Percentiles rank a stretch among this genome's conserved stretches.
Evolutionary conservation across 2,113 vertebrate genomes (phyloP).

Genomic region (Cinclus cinclus): DNA sequence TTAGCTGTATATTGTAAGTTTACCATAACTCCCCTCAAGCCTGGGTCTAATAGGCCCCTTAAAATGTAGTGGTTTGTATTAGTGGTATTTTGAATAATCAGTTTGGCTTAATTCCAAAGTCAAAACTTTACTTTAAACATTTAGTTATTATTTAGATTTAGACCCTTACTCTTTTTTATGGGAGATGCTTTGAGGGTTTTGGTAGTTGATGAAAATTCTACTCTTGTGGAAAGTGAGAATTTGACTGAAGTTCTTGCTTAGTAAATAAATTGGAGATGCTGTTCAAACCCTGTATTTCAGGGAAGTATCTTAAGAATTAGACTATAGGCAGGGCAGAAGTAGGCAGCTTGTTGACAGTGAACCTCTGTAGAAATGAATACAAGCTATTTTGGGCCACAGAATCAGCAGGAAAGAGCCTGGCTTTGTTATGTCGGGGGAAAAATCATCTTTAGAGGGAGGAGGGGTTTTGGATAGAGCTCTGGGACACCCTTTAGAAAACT

Average conservation of each 20-base stretch:
- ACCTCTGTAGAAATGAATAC: not conserved
- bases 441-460: not conserved
- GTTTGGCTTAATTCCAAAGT: not conserved
- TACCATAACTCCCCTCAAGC: not conserved
- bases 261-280: not conserved
- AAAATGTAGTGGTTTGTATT: not conserved
- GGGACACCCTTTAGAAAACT: not conserved
- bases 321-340: not conserved
- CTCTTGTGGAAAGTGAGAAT: not conserved
- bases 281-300: not conserved
- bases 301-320: not conserved
- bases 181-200: not conserved
- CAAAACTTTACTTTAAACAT: not conserved
- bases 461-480: not conserved
- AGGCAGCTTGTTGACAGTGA: not conserved
- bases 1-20: not conserved
- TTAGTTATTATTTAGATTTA: not conserved
- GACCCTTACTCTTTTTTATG: not conserved
- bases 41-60: not conserved
- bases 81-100: not conserved
- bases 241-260: not conserved
- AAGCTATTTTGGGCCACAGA: not conserved
- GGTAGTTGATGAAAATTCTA: not conserved
- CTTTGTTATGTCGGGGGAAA: not conserved
- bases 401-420: not conserved